Conservation (phyloP, 2,888 invertebrate genomes). For the Exocentrus adspersus region DNA sequence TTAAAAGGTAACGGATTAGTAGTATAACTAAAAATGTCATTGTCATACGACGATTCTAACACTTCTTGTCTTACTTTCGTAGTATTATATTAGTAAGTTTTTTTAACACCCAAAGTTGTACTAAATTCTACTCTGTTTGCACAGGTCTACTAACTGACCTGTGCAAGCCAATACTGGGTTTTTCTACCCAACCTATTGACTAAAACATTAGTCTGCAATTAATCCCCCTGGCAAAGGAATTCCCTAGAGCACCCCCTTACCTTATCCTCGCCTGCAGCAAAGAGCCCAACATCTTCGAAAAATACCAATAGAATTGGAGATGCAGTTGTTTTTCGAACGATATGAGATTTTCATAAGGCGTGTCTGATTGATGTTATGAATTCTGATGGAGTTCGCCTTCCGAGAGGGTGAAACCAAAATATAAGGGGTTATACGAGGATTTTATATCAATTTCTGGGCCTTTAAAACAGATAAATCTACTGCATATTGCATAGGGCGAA, state of each 20-base stretch:
- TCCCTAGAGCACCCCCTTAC: background rate
- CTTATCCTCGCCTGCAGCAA: conserved; percentile 8
- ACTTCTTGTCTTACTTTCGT: too few relatives aligned
- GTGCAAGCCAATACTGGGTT: too few relatives aligned
- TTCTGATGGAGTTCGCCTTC: conserved; percentile 41
- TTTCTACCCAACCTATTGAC: background rate
- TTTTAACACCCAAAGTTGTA: too few relatives aligned
- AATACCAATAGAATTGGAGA: conserved; percentile 38
- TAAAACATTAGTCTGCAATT: conserved; percentile 1
- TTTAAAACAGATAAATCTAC: background rate
- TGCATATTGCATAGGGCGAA: conserved; percentile 1
- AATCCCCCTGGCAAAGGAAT: background rate
- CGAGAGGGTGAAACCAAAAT: conserved; percentile 34
- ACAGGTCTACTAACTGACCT: too few relatives aligned
- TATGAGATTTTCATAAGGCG: conserved; percentile 52
- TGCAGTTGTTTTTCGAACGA: conserved; percentile 46
- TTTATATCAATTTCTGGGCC: conserved; percentile 12
- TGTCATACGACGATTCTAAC: too few relatives aligned
- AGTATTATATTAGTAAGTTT: too few relatives aligned
- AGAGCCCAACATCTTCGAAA: conserved; percentile 30
- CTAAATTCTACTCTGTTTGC: too few relatives aligned
- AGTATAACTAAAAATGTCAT: too few relatives aligned
- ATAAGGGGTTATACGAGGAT: conserved; percentile 15
- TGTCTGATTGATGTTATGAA: conserved; percentile 53
- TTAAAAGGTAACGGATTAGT: too few relatives aligned